Base-by-base conservation (phyloP, 1,140 invertebrate genomes). In the Plodia interpunctella region DNA sequence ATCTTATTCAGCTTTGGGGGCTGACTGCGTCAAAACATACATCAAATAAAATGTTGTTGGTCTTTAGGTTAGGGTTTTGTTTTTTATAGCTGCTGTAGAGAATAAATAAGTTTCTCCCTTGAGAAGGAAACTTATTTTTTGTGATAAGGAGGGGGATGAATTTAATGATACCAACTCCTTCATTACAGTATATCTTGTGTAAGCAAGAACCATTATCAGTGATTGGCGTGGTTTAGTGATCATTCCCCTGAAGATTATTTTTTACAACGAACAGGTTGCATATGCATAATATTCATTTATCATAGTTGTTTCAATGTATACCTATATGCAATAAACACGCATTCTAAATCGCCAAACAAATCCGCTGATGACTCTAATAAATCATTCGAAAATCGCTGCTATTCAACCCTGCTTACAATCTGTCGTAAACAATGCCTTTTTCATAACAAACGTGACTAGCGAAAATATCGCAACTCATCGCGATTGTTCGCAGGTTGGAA, bases 401-500 rank as follows among this genome's bases (percentile, higher is more conserved):
- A 44, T 44, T 44, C 38, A 44, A 44, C 38, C 30, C 30, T 15
- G 38, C 13, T 44, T 15, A 44, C 38, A 44, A 44, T 44, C 38
- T 44, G 38, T 44, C 61, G 61, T 59, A 66, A 61, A 44, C 38
- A 44, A 44, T 44, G 38, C 38, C 38, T 15, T 44, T 35, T 44
- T 44, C 38, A 44, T 44, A 44, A 44, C 38, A 44, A 17, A 44
- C 13, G 5, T 44, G 38, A 44, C 38, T 15, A 1, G 38, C 38
- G 10, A 44, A 44, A 44, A 44, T 15, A 44, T 44, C 15, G 13
- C 38, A 44, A 44, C 2, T 44, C 38, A 44, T 44, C 15, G 38
- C n/a, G 15, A 44, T 44, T 15, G 38, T 44, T 44, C n/a, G 38
- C 38, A 44, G 93, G 93, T 28, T 95, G 94, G 94, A 95, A 95